phyloP scores from a whole-genome alignment of 2,888 invertebrate species.

The Ypsolopha scabrella region DNA sequence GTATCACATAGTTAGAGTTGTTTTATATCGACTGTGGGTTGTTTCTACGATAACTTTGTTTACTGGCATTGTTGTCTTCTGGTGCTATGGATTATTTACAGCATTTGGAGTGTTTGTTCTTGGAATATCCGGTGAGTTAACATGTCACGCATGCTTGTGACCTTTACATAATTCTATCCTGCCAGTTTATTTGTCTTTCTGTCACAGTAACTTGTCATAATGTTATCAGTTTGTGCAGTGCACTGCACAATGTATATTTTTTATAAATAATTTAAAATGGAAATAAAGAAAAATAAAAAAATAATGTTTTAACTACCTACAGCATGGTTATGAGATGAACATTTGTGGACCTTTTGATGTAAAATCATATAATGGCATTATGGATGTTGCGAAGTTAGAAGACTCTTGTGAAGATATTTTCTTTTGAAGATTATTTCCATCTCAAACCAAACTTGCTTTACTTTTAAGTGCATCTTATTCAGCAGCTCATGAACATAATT shows the following conservation, averaged over 20 bases:
- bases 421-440: background rate
- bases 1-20: constrained; percentile 58
- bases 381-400: background rate
- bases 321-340: no score
- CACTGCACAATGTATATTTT: background rate
- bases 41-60: constrained; percentile 80
- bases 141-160: background rate
- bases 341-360: no score
- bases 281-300: background rate
- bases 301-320: no score
- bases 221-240: background rate
- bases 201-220: background rate
- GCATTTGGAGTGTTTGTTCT: constrained; percentile 77
- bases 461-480: no score
- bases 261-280: background rate
- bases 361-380: background rate
- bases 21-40: constrained; percentile 81
- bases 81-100: constrained; percentile 83
- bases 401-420: background rate
- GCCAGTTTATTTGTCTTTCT: background rate
- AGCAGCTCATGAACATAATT: background rate
- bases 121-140: constrained; percentile 76
- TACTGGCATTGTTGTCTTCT: constrained; percentile 82
- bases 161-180: constrained; percentile 3
- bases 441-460: no score